A percentile compares a stretch with the other conserved stretches of the same genome.
These are phyloP conservation scores for Chrysodeixis includens DNA, from an alignment of 2,888 invertebrate species.

Conservation along the genomic window DNA sequence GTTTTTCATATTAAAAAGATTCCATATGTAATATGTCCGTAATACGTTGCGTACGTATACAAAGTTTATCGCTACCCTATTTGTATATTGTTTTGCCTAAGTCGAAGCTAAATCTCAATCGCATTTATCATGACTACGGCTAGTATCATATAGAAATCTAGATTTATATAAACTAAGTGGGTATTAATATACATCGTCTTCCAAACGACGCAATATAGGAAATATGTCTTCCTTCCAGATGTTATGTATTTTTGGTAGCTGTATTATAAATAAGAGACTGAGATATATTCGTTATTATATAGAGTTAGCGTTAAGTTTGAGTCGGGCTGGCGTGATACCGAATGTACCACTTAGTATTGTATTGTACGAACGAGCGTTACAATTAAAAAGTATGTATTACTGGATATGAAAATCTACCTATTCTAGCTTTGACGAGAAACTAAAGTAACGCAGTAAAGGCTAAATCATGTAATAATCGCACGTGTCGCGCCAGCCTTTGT, in stretches of 20 bases:
- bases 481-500: conserved; percentile 12
- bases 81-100: too few species aligned
- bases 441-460: too few species aligned
- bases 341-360: too few species aligned
- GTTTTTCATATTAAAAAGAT: too few species aligned
- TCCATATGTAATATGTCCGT: too few species aligned
- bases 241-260: conserved; percentile 48
- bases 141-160: background rate
- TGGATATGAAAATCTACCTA: too few species aligned
- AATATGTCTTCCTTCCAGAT: conserved; percentile 49
- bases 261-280: conserved; percentile 62
- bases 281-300: conserved; percentile 42
- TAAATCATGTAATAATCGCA: background rate
- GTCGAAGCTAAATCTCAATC: background rate
- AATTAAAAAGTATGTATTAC: too few species aligned
- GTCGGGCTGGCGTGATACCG: background rate
- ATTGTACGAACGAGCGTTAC: too few species aligned
- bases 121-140: background rate
- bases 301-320: conserved; percentile 9
- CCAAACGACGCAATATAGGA: conserved; percentile 38
- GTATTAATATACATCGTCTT: conserved; percentile 36
- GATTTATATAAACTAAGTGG: background rate
- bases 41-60: too few species aligned
- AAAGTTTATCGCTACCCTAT: too few species aligned
- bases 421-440: too few species aligned